Evolutionary conservation across 2,797 vertebrate species (phyloP), one percentile per base, ranked within the genome.

Genomic region (Etheostoma nigrum): DNA sequence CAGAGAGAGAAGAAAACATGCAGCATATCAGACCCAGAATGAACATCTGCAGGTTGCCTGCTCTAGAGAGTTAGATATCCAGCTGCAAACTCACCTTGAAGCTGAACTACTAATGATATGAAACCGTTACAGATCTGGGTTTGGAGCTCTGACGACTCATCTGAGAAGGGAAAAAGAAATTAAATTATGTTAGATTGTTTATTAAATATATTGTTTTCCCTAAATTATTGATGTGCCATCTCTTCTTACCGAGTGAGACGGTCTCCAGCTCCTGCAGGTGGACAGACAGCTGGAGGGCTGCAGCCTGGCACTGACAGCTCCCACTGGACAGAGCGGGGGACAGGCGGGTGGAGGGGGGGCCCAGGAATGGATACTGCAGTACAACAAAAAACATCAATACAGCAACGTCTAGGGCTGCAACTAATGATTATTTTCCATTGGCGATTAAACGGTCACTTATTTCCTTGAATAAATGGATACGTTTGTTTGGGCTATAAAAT

Each of bases 231-330:
- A 40, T 40, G 10, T 40, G 14, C 5, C 10, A 8, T 4, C 18
- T 65, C 44, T 40, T 60, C 89, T 96, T 88, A 99, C 98, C 98
- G 73, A 99, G 94, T 68, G 97, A 97, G 63, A 90, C 92, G n/a
- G 88, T 89, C 87, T 99, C 97, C 83, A 99, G 95, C 87, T 99
- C 96, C 93, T 98, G 97, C 59, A 99, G 93, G 86, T 97, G 95
- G 74, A 93, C 93, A 60, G 96, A 95, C 73, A 99, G 96, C 88
- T 96, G 96, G 83, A 99, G 96, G 47, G 96, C 96, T 18, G 93
- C 95, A 54, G 94, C 95, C 93, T 99, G 98, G 90, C 98, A 98
- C 57, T 97, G 96, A 82, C 96, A 98, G 94, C 96, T 96, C 73
- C 97, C 97, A 33, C 94, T 96, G 88, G 94, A 95, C 86, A 99